Evolutionary conservation across 2,888 invertebrate genomes (phyloP).

Genomic region (Pemphredon lugubris): DNA sequence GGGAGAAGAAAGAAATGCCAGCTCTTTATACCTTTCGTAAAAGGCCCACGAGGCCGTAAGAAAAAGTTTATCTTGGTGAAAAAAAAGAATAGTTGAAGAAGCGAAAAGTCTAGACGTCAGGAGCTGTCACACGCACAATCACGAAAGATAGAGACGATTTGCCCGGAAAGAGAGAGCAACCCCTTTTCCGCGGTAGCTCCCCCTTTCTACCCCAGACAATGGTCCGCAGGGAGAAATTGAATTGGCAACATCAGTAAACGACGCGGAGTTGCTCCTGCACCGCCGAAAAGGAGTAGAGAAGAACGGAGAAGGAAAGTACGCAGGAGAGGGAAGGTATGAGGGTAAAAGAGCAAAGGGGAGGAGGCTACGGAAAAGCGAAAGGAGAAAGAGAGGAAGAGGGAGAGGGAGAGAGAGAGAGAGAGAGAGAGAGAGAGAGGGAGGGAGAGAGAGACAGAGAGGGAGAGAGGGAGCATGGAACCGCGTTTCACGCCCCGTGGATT

Average conservation of each 20-base stretch:
- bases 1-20: not conserved
- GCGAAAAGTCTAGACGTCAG: slow-evolving; percentile 31
- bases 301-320: slow-evolving; percentile 29
- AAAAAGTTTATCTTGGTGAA: not conserved
- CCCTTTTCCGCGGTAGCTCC: slow-evolving; percentile 34
- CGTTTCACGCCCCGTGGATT: slow-evolving; percentile 76
- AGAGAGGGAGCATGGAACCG: slow-evolving; percentile 63
- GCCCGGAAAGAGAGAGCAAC: slow-evolving; percentile 12
- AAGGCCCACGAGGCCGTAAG: not conserved
- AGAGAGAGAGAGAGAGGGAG: not conserved
- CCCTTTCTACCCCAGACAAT: slow-evolving; percentile 41
- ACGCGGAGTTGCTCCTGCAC: slow-evolving; percentile 23
- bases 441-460: slow-evolving; percentile 37
- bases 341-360: slow-evolving; percentile 2
- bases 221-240: slow-evolving; percentile 56
- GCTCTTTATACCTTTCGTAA: not conserved
- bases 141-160: slow-evolving; percentile 44
- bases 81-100: slow-evolving; percentile 12
- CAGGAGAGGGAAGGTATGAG: too few species aligned
- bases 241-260: slow-evolving; percentile 69
- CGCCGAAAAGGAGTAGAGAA: slow-evolving; percentile 50
- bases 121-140: slow-evolving; percentile 55
- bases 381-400: slow-evolving; percentile 58
- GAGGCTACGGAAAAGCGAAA: slow-evolving; percentile 17
- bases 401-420: slow-evolving; percentile 40